Base-by-base conservation (phyloP, 2,797 vertebrate genomes). In the Margarornis squamiger region DNA sequence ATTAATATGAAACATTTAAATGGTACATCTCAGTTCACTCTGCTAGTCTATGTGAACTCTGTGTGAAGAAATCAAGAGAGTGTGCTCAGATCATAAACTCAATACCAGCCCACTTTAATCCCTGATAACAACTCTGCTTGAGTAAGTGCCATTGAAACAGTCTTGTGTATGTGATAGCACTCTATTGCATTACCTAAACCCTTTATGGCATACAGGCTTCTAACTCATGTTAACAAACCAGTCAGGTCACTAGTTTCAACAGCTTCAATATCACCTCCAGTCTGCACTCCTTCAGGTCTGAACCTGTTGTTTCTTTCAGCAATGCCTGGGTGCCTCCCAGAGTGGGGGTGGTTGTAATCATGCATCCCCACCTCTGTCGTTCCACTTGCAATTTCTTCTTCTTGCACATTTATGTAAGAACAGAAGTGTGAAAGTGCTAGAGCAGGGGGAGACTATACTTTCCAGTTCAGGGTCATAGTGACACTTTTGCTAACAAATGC, bases 231-330 rank as follows among this genome's bases (percentile, higher is more conserved):
- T 71, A 73, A 75, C 68, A 90, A 95, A 93, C 95, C 49, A 32
- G 90, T 92, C 75, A 73, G 86, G 59, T 81, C 45, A 86, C 87
- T 92, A 7, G 24, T 96, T 97, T 92, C 94, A 93, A 93, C 79
- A 96, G 59, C 59, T 76, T 88, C 88, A 68, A 29, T 61, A 62
- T 86, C 66, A 78, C n/a, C 52, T 86, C 62, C 41, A 38, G 46
- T 59, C 21, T 70, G 41, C 30, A 12, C 38, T 70, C 59, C 51
- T 57, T 76, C 96, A 78, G 79, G 91, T 80, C 85, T 70, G 59
- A 90, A 84, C 95, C 29, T 90, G 95, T 77, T 90, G 22, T 55
- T 77, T 90, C 91, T 93, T 86, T 92, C 76, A 93, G 73, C 93
- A 91, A 18, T 57, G 79, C 26, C 73, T 78, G 82, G 73, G 62